phyloP scores from a whole-genome alignment of 2,888 invertebrate genomes.

The Cordilura impudica region DNA sequence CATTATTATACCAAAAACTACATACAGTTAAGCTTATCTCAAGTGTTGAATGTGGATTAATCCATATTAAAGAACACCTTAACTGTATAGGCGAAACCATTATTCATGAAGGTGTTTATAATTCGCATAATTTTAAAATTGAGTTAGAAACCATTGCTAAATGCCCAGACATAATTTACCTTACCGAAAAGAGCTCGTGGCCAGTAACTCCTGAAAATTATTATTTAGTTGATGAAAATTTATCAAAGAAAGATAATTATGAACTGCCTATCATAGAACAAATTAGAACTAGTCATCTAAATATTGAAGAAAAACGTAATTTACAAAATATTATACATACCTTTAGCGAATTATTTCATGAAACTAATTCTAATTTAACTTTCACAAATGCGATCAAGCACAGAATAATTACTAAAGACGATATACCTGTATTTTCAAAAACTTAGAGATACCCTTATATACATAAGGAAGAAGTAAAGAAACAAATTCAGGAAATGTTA shows the following conservation, averaged over 20 bases:
- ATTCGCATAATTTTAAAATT: constrained; percentile 6
- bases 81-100: background rate
- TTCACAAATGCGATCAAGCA: constrained; percentile 50
- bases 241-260: background rate
- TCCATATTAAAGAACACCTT: background rate
- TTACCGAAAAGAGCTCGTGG: too few relatives aligned
- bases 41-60: background rate
- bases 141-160: too few relatives aligned
- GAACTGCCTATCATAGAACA: background rate
- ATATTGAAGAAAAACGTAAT: constrained; percentile 4
- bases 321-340: background rate
- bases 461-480: constrained; percentile 12
- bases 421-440: constrained; percentile 24
- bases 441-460: constrained; percentile 52
- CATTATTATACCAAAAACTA: too few relatives aligned
- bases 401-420: constrained; percentile 34
- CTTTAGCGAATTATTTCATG: background rate
- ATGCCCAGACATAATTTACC: too few relatives aligned
- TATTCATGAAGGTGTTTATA: constrained; percentile 1
- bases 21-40: too few relatives aligned
- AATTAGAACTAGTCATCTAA: constrained; percentile 3
- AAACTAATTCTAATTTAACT: constrained; percentile 33
- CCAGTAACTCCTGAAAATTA: too few relatives aligned
- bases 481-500: constrained; percentile 25
- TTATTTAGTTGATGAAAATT: background rate